Conservation (phyloP, 2,797 vertebrate genomes). For the Eulemur rubriventer region DNA sequence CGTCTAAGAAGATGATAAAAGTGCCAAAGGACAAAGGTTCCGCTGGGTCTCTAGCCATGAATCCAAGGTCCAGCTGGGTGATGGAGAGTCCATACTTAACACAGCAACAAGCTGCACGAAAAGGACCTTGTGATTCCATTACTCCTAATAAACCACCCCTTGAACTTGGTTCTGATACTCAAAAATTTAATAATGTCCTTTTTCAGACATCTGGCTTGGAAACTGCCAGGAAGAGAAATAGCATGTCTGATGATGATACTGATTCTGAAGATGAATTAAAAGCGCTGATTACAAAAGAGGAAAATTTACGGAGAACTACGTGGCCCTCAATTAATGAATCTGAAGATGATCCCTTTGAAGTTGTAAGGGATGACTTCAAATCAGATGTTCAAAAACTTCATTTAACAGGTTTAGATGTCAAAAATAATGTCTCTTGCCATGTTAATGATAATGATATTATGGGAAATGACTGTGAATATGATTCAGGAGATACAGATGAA, state of each 20-base stretch:
- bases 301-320: slow-evolving; percentile 19
- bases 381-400: slow-evolving; percentile 80
- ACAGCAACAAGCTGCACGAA: background rate
- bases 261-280: slow-evolving; percentile 91
- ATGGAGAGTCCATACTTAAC: background rate
- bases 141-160: background rate
- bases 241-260: slow-evolving; percentile 78
- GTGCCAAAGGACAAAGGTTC: background rate
- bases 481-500: slow-evolving; percentile 94
- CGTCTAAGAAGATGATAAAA: slow-evolving; percentile 83
- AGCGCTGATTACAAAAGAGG: slow-evolving; percentile 81
- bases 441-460: background rate
- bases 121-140: background rate
- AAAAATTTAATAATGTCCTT: slow-evolving; percentile 4
- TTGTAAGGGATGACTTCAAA: slow-evolving; percentile 89
- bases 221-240: background rate
- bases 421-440: slow-evolving; percentile 34
- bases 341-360: slow-evolving; percentile 87
- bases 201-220: background rate
- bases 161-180: background rate
- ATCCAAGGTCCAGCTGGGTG: background rate
- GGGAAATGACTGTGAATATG: slow-evolving; percentile 84
- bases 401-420: slow-evolving; percentile 21
- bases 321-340: slow-evolving; percentile 43
- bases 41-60: background rate